These are phyloP conservation scores for Coptodon rendalli DNA, from an alignment of 2,113 vertebrate genomes.

Conservation along the genomic window DNA sequence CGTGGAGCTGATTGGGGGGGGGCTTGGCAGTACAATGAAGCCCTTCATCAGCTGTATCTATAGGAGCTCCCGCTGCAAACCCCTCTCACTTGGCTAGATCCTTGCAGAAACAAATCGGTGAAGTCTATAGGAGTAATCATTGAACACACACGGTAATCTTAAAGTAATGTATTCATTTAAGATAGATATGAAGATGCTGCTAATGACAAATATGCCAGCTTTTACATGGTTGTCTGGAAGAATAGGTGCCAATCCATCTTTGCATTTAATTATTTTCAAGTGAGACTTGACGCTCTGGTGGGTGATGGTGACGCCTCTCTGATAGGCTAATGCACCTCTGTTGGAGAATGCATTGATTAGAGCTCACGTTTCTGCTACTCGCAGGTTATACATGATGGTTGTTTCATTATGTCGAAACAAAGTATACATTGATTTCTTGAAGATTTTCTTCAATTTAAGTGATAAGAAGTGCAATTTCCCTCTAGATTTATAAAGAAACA, in stretches of 20 bases:
- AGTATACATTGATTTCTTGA: not conserved
- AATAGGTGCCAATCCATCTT: not conserved
- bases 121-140: not conserved
- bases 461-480: not conserved
- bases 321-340: not conserved
- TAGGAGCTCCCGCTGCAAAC: conserved; percentile 15
- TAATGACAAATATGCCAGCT: not conserved
- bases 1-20: not conserved
- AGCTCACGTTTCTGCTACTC: not conserved
- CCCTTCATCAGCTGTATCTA: conserved; percentile 49
- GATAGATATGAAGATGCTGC: not conserved
- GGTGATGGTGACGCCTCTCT: conserved; percentile 23
- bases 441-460: not conserved
- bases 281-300: conserved; percentile 9
- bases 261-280: conserved; percentile 1
- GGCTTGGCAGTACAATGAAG: conserved; percentile 32
- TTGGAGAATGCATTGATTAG: not conserved
- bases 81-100: conserved; percentile 3
- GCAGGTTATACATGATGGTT: not conserved
- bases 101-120: not conserved
- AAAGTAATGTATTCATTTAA: not conserved
- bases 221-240: not conserved
- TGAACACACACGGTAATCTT: not conserved
- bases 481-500: not conserved
- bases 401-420: not conserved